These are phyloP conservation scores for Drosophila trichaetosa DNA, from an alignment of 2,888 invertebrate genomes.

Conservation along the genomic window DNA sequence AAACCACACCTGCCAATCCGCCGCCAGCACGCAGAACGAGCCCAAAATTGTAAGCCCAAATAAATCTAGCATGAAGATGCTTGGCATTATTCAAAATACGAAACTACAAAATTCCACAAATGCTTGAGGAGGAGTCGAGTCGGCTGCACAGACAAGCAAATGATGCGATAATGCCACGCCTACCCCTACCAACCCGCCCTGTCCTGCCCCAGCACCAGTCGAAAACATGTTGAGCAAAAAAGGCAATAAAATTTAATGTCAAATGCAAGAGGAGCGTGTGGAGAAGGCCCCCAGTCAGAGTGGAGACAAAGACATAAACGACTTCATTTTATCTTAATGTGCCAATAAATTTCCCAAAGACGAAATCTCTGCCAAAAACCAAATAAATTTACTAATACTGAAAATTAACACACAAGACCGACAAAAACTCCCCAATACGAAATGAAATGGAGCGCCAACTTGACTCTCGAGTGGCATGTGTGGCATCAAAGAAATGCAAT, in stretches of 20 bases:
- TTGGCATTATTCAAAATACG: constrained; percentile 74
- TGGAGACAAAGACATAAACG: constrained; percentile 63
- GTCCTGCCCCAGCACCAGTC: not conserved
- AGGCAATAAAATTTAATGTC: constrained; percentile 77
- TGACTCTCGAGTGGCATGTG: constrained; percentile 71
- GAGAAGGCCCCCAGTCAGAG: constrained; percentile 24
- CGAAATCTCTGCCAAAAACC: constrained; percentile 79
- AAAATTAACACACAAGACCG: constrained; percentile 57
- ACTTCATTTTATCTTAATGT: constrained; percentile 84
- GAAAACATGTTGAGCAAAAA: constrained; percentile 60
- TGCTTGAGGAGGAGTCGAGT: constrained; percentile 41
- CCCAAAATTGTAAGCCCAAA: constrained; percentile 46
- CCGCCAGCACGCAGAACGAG: constrained; percentile 31
- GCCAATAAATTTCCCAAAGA: constrained; percentile 83
- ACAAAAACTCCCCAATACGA: constrained; percentile 25
- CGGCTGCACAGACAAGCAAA: constrained; percentile 30
- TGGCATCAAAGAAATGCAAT: constrained; percentile 79
- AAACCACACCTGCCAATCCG: constrained; percentile 47
- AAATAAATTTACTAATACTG: constrained; percentile 78
- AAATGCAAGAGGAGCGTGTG: constrained; percentile 50
- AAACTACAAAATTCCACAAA: constrained; percentile 69
- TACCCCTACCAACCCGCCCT: constrained; percentile 15
- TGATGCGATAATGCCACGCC: constrained; percentile 49
- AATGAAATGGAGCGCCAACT: constrained; percentile 75
- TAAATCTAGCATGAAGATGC: constrained; percentile 69